A percentile compares a stretch with the other conserved stretches of the same genome.
phyloP scores from a whole-genome alignment of 53 echinoderm and acorn worm genomes.

The Echinarachnius parma region DNA sequence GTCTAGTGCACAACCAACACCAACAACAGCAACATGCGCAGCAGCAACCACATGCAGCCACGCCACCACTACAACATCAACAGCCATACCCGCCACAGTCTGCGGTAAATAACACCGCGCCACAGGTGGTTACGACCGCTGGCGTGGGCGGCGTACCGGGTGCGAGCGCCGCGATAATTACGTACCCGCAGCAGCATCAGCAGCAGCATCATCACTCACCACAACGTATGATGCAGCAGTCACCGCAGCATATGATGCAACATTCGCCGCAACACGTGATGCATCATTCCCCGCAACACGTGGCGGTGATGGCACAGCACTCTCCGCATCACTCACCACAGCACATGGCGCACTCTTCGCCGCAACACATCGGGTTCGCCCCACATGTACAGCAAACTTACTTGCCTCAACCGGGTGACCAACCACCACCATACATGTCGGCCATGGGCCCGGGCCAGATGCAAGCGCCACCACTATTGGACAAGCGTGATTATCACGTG shows the following conservation, averaged over 20 bases:
- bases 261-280: neutral
- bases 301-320: too few species aligned
- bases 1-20: neutral
- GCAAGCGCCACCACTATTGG: constrained; percentile 38
- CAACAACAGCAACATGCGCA: neutral
- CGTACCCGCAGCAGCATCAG: too few species aligned
- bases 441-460: neutral
- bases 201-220: neutral
- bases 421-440: constrained; percentile 24
- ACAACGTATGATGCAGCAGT: too few species aligned
- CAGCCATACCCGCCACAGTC: constrained; percentile 18
- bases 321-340: constrained; percentile 7
- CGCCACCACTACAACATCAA: constrained; percentile 18
- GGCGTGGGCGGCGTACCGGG: neutral
- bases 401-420: constrained; percentile 6
- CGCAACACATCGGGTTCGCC: constrained; percentile 15
- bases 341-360: neutral
- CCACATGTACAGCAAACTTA: neutral
- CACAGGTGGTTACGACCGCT: neutral
- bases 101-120: too few species aligned
- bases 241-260: too few species aligned
- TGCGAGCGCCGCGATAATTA: too few species aligned
- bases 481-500: constrained; percentile 28
- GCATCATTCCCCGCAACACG: too few species aligned
- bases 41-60: neutral